Conservation (phyloP, 2,888 invertebrate species). For the Kryphioiulus occultus region DNA sequence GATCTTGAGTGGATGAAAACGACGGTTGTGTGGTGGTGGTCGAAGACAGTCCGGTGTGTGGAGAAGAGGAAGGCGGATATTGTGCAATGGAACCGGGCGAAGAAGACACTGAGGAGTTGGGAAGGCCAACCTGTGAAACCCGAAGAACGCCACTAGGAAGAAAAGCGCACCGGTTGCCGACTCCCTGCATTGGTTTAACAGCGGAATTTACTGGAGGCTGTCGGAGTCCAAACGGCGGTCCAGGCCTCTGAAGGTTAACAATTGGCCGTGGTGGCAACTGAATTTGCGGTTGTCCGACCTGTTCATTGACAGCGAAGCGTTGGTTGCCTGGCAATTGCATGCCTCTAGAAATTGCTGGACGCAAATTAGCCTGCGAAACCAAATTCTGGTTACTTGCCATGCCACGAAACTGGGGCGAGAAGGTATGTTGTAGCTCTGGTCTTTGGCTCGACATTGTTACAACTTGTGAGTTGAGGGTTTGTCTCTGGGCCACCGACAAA, state of each 20-base stretch:
- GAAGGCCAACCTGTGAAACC: conserved; percentile 54
- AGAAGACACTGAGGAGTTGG: neutral
- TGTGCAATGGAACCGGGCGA: neutral
- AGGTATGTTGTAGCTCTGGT: neutral
- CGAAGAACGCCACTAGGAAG: conserved; percentile 50
- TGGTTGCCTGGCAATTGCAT: conserved; percentile 40
- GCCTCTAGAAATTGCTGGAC: conserved; percentile 10
- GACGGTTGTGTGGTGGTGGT: neutral
- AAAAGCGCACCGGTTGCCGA: conserved; percentile 46
- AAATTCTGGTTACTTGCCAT: neutral
- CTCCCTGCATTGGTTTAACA: conserved; percentile 12
- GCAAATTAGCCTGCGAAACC: conserved; percentile 13
- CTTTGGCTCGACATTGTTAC: neutral
- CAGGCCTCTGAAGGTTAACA: neutral
- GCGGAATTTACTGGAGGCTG: neutral
- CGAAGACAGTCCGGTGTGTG: neutral
- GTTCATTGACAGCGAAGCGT: conserved; percentile 28
- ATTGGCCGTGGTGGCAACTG: neutral
- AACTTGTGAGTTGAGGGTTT: neutral
- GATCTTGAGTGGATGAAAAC: neutral
- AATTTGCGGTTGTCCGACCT: conserved; percentile 51
- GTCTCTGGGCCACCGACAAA: conserved; percentile 2
- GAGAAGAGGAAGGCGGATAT: neutral
- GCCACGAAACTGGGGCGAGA: conserved; percentile 6
- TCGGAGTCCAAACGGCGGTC: neutral